Percentiles rank a stretch among this genome's conserved stretches.
Evolutionary conservation across 2,888 invertebrate genomes (phyloP).

Genomic region (Coelopa pilipes): DNA sequence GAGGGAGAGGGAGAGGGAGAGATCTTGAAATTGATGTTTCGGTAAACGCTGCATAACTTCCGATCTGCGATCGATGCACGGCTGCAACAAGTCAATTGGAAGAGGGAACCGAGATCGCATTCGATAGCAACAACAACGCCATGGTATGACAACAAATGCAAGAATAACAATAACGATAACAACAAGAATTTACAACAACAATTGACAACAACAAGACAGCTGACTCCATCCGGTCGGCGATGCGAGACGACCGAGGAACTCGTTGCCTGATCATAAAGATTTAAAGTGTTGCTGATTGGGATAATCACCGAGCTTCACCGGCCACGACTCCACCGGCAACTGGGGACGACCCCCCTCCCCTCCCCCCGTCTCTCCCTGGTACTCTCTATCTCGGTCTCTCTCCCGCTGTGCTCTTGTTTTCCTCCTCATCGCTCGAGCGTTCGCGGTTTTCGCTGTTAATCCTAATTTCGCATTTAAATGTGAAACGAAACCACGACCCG

Average conservation of each 20-base stretch:
- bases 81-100: no score
- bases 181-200: constrained; percentile 8
- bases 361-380: no score
- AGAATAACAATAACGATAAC: constrained; percentile 9
- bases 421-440: not conserved
- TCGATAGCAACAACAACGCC: not conserved
- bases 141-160: not conserved
- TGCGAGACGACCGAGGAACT: not conserved
- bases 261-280: constrained; percentile 29
- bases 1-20: no score
- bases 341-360: not conserved
- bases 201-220: constrained; percentile 5
- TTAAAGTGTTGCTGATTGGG: constrained; percentile 61
- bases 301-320: constrained; percentile 29
- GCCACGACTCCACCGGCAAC: not conserved
- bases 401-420: no score
- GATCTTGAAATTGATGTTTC: no score
- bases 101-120: not conserved
- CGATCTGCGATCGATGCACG: no score
- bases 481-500: constrained; percentile 10
- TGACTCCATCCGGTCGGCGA: constrained; percentile 6
- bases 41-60: no score
- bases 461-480: constrained; percentile 32
- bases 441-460: constrained; percentile 32
- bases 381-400: no score